These are phyloP conservation scores for Philotrypesis tridentata DNA, from an alignment of 1,140 invertebrate species.

Conservation along the genomic window DNA sequence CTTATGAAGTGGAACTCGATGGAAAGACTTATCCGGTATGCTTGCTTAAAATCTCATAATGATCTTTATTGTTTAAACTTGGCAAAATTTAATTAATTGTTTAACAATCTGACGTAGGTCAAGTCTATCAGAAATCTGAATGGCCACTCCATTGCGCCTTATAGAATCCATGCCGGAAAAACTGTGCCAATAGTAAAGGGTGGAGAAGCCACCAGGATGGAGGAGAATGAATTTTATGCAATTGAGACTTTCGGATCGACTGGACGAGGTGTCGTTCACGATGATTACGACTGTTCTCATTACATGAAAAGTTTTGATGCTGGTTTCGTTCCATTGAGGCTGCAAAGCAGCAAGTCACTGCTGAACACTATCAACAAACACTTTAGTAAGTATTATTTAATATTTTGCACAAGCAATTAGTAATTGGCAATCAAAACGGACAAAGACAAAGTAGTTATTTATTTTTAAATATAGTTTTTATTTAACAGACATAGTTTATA, in stretches of 20 bases:
- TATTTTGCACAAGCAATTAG: not conserved
- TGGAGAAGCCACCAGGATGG: conserved; percentile 97
- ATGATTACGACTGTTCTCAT: conserved; percentile 99
- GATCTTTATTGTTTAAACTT: not conserved
- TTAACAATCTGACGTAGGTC: conserved; percentile 72
- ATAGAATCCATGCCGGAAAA: conserved; percentile 98
- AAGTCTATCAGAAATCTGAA: conserved; percentile 99
- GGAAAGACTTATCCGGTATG: conserved; percentile 93
- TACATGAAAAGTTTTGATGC: conserved; percentile 99
- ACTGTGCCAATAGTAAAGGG: conserved; percentile 99
- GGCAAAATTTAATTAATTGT: conserved; percentile 5
- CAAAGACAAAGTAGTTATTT: not conserved
- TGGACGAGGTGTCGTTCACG: conserved; percentile 96
- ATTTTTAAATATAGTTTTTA: conserved; percentile 13
- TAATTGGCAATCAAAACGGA: not conserved
- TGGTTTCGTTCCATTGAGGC: conserved; percentile 91
- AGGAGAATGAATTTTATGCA: conserved; percentile 99
- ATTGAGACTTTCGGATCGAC: conserved; percentile 99
- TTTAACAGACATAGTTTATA: conserved; percentile 14
- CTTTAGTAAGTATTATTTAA: conserved; percentile 77
- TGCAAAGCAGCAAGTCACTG: conserved; percentile 94
- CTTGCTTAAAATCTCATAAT: not conserved
- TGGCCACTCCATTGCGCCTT: conserved; percentile 98
- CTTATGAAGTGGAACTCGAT: conserved; percentile 98
- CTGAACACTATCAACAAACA: conserved; percentile 97